A percentile compares a stretch with the other conserved stretches of the same genome.
phyloP scores from a whole-genome alignment of 2,888 invertebrate species.

The Kuschelorhynchus macadamiae region DNA sequence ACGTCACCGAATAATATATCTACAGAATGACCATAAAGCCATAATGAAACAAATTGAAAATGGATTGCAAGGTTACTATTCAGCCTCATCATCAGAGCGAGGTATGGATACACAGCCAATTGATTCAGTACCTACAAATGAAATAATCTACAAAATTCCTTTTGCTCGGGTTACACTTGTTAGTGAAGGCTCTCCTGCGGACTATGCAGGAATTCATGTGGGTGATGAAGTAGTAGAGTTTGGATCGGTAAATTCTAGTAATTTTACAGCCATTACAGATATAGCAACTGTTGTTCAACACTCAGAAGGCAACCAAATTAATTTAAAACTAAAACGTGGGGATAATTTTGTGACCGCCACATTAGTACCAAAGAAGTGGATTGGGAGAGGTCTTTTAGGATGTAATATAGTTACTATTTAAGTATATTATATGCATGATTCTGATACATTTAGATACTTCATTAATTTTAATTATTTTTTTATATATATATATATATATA shows the following conservation, averaged over 20 bases:
- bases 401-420: constrained; percentile 73
- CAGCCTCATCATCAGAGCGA: constrained; percentile 53
- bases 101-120: constrained; percentile 50
- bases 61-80: constrained; percentile 74
- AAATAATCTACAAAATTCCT: constrained; percentile 63
- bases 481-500: too few species aligned
- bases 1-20: constrained; percentile 88
- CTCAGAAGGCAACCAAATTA: constrained; percentile 71
- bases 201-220: constrained; percentile 79
- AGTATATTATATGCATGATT: neutral
- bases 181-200: constrained; percentile 85
- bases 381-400: constrained; percentile 84
- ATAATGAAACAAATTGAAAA: constrained; percentile 88
- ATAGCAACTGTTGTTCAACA: constrained; percentile 79
- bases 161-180: constrained; percentile 83
- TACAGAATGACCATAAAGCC: constrained; percentile 90
- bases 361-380: constrained; percentile 82
- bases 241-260: constrained; percentile 80
- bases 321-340: constrained; percentile 72
- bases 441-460: too few species aligned
- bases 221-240: constrained; percentile 83
- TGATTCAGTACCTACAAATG: constrained; percentile 11
- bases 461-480: too few species aligned
- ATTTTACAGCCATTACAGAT: constrained; percentile 79
- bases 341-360: constrained; percentile 71